Base-by-base conservation (phyloP, 2,888 invertebrate species). In the Pterobdella sp. region DNA sequence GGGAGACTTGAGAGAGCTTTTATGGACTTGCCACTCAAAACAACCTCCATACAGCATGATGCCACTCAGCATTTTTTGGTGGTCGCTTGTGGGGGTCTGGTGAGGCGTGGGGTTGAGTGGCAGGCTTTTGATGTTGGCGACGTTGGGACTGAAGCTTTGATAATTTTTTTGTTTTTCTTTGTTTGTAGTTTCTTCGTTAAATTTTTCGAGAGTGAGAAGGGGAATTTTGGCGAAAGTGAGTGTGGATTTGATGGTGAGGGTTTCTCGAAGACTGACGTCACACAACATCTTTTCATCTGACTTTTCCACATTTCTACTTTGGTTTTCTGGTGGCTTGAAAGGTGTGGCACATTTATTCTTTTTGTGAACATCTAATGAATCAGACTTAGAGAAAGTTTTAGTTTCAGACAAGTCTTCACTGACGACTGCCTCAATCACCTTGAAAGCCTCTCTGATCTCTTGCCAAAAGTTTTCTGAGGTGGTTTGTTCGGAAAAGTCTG, bases 371-470 rank as follows among this genome's bases (percentile, higher is more conserved):
- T n/a, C n/a, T n/a, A n/a, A n/a, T n/a, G n/a, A n/a, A n/a, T n/a
- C n/a, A n/a, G n/a, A n/a, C n/a, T n/a, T n/a, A n/a, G n/a, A n/a
- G n/a, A n/a, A n/a, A n/a, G n/a, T n/a, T n/a, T n/a, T n/a, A n/a
- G n/a, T n/a, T n/a, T n/a, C n/a, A n/a, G n/a, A n/a, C n/a, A 75
- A 52, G 1, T 73, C 75, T 35, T 75, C 75, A 37, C 35, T 67
- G 4, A 75, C 71, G 31, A 67, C 75, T 10, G 70, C 66, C 65
- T 75, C 75, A 34, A 75, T 75, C 31, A 73, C 75, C 29, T 56
- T 37, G 26, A 75, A 70, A 3, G 75, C 69, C 63, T 75, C 75
- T 36, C 60, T 49, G 31, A 74, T 73, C 68, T 72, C 70, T 18
- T 35, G 64, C 74, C 72, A 74, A 34, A 73, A 72, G 60, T 37